Percentiles rank a stretch among this genome's conserved stretches.
These are phyloP conservation scores for Zoroaster sp. DNA, from an alignment of 53 echinoderm and acorn worm genomes.

Conservation along the genomic window DNA sequence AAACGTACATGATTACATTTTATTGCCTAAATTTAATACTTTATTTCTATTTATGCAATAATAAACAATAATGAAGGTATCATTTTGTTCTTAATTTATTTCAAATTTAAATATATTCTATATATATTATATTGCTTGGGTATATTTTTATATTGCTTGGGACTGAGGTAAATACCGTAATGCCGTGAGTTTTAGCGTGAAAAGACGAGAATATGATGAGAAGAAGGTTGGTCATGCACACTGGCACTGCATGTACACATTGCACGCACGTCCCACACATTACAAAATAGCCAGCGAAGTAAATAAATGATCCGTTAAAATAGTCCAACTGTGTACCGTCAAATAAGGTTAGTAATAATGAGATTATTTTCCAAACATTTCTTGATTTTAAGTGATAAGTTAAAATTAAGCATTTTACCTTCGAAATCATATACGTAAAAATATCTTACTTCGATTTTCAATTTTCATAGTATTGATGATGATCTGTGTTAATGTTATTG, in stretches of 20 bases:
- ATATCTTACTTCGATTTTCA: too few relatives aligned
- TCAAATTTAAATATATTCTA: neutral
- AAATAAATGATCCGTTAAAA: too few relatives aligned
- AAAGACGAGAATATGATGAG: slow-evolving; percentile 17
- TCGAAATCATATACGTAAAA: too few relatives aligned
- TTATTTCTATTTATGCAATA: neutral
- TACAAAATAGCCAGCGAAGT: neutral
- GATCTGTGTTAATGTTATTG: too few relatives aligned
- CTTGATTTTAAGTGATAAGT: too few relatives aligned
- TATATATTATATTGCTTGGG: neutral
- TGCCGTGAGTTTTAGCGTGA: slow-evolving; percentile 4
- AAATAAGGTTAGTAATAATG: too few relatives aligned
- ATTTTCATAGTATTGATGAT: too few relatives aligned
- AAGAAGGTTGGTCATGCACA: neutral
- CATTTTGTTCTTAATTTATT: neutral
- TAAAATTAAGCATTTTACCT: too few relatives aligned
- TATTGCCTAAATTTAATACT: neutral
- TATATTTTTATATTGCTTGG: neutral
- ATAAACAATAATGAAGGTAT: neutral
- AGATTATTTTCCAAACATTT: too few relatives aligned
- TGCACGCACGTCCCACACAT: neutral
- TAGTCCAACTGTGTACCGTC: too few relatives aligned
- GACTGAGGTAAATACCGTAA: slow-evolving; percentile 5
- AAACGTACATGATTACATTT: neutral
- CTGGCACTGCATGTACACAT: neutral